Evolutionary conservation across 2,797 vertebrate genomes (phyloP), one percentile per base, ranked within the genome.

Genomic region (Sibirionetta formosa): DNA sequence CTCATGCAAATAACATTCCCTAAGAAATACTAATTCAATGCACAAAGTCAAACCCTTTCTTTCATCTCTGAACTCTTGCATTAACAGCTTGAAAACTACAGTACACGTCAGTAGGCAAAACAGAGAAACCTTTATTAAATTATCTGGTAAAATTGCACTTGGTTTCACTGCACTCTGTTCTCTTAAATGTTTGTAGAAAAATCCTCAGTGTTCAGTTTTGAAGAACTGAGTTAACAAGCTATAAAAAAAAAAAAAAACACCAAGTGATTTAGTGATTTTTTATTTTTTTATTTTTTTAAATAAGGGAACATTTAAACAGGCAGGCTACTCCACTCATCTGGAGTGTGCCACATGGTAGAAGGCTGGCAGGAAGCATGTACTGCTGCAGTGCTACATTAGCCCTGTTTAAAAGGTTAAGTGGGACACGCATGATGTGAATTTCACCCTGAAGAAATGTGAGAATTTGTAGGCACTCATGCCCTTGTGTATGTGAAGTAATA

Each of bases 11-110:
- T 70, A 91, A 19, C 72, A 71, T 75, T 85, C 19, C 36, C 90
- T 84, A 75, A 85, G 90, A 96, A 63, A 80, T 35, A 80, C 71
- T 95, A 95, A 94, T 23, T 86, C 80, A 90, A 93, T 58, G 42
- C 68, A 91, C 18, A 88, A 23, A 33, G 44, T 69, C 0, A 0
- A 82, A 89, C 54, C 14, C n/a, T 66, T 77, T 73, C 69, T 51
- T 84, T 94, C 63, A 66, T 60, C 64, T 90, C 64, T 82, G 81
- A 65, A 71, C 46, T 90, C 38, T 40, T 86, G 70, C 53, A 91
- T 38, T 83, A 87, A 68, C 54, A 84, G 50, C 60, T 87, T 80
- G 60, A 93, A 90, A 91, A 95, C 82, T 73, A 75, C 17, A 42
- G 35, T 56, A 66, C 40, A 70, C 53, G 72, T 56, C 33, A 82